Evolutionary conservation across 2,113 vertebrate genomes (phyloP).

Genomic region (Chrysemys picta): DNA sequence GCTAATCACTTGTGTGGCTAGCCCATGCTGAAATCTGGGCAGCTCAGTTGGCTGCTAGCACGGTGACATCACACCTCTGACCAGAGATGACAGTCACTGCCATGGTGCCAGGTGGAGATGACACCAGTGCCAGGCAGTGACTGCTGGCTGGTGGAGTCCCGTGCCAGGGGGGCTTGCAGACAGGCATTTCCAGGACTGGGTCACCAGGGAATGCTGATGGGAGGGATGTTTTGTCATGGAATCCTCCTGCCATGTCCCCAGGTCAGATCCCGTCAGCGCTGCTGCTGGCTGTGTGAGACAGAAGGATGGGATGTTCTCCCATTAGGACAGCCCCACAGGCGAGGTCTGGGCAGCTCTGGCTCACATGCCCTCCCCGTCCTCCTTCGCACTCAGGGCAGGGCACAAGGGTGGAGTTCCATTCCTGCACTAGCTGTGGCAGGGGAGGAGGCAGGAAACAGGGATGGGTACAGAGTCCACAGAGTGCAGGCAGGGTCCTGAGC

Average conservation of each 20-base stretch:
- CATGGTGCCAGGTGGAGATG: neutral
- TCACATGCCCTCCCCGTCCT: fast-evolving
- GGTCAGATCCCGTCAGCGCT: neutral
- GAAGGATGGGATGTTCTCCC: neutral
- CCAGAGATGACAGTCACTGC: too few relatives aligned
- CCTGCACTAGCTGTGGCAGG: neutral
- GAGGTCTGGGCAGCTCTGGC: fast-evolving
- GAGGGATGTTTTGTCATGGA: neutral
- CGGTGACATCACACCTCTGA: too few relatives aligned
- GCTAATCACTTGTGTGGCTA: too few relatives aligned
- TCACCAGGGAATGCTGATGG: too few relatives aligned
- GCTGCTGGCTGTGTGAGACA: neutral
- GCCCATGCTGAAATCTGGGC: too few relatives aligned
- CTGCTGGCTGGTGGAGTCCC: neutral
- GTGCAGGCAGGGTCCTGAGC: neutral
- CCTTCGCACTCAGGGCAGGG: fast-evolving
- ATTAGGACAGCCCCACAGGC: neutral
- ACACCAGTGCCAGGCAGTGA: neutral
- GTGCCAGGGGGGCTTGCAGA: neutral
- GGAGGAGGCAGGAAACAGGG: neutral
- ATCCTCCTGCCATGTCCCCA: neutral
- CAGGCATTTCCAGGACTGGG: too few relatives aligned
- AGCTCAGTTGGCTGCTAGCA: too few relatives aligned
- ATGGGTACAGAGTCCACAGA: too few relatives aligned
- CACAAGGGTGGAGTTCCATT: fast-evolving